These are phyloP conservation scores for Xanthostigma xanthostigma DNA, from an alignment of 2,888 invertebrate genomes.

Conservation along the genomic window DNA sequence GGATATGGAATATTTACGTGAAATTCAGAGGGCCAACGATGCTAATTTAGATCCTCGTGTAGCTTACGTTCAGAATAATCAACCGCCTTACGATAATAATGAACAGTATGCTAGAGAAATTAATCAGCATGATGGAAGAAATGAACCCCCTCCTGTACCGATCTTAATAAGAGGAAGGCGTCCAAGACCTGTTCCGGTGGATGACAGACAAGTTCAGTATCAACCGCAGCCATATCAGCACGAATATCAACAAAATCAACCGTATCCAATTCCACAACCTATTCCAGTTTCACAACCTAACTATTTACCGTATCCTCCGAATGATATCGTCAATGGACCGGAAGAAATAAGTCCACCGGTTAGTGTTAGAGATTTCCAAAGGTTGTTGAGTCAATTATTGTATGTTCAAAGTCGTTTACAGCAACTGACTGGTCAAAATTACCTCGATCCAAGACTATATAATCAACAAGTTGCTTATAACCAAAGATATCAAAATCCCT, in stretches of 20 bases:
- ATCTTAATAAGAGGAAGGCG: constrained; percentile 17
- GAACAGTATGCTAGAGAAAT: constrained; percentile 19
- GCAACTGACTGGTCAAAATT: constrained; percentile 30
- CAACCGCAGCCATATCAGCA: constrained; percentile 1
- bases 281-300: constrained; percentile 15
- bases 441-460: constrained; percentile 2
- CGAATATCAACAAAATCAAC: constrained; percentile 3
- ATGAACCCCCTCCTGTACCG: constrained; percentile 26
- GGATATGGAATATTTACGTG: constrained; percentile 6
- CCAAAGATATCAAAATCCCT: constrained; percentile 29
- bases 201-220: constrained; percentile 20
- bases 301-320: constrained; percentile 20
- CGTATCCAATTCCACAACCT: constrained; percentile 19
- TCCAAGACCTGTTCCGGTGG: constrained; percentile 24
- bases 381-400: constrained; percentile 48
- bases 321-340: constrained; percentile 34
- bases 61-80: constrained; percentile 6
- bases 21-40: neutral
- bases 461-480: constrained; percentile 20
- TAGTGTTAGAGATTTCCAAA: constrained; percentile 53
- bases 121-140: constrained; percentile 17
- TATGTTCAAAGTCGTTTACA: constrained; percentile 45
- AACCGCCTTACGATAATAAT: constrained; percentile 8
- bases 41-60: neutral
- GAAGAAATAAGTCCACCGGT: constrained; percentile 50